Evolutionary conservation across 2,113 vertebrate species (phyloP).

Genomic region (Silurus asotus): DNA sequence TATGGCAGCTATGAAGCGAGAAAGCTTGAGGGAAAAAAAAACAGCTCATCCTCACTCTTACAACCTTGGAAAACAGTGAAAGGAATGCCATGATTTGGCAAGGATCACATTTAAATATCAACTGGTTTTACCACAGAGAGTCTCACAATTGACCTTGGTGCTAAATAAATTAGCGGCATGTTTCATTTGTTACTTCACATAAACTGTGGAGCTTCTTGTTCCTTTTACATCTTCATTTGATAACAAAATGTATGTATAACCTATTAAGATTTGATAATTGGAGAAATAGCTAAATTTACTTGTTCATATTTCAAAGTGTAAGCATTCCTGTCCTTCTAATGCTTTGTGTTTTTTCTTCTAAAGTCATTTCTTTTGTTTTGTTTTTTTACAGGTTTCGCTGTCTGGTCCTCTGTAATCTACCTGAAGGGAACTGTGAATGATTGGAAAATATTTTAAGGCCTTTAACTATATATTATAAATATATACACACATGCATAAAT

Average conservation of each 20-base stretch:
- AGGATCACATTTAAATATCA: neutral
- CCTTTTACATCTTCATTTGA: neutral
- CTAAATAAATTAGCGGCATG: neutral
- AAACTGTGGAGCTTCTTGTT: neutral
- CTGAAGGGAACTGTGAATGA: constrained; percentile 72
- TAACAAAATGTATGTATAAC: neutral
- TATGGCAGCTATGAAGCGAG: neutral
- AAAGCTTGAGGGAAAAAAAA: neutral
- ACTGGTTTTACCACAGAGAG: neutral
- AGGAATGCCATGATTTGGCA: neutral
- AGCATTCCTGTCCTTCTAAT: neutral
- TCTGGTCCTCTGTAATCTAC: constrained; percentile 48
- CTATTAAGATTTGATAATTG: neutral
- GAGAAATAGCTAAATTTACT: neutral
- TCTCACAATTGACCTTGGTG: neutral
- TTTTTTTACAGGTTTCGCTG: constrained; percentile 57
- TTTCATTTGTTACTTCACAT: neutral
- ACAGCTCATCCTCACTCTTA: neutral
- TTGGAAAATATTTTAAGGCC: constrained; percentile 73
- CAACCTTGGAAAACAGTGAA: constrained; percentile 10
- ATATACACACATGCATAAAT: constrained; percentile 47
- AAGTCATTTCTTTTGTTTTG: neutral
- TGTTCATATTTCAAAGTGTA: neutral
- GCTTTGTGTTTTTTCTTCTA: neutral
- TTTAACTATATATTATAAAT: constrained; percentile 73